These are phyloP conservation scores for Alca torda DNA, from an alignment of 2,797 vertebrate genomes.

Conservation along the genomic window DNA sequence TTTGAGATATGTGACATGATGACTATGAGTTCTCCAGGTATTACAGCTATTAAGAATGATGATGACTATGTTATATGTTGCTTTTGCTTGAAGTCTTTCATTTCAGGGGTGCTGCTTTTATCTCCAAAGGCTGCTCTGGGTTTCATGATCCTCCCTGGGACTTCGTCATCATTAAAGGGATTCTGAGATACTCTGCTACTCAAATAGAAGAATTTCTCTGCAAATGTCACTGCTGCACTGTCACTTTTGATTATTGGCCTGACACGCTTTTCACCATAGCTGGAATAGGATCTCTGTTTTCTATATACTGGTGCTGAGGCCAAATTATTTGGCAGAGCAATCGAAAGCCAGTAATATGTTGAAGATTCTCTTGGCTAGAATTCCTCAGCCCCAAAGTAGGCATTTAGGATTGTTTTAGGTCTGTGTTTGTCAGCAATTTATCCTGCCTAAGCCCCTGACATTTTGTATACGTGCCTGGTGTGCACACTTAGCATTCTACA, in stretches of 20 bases:
- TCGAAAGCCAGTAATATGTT: not conserved
- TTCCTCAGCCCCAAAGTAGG: not conserved
- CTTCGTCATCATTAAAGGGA: not conserved
- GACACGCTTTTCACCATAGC: not conserved
- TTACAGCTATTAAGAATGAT: not conserved
- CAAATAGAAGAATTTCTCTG: not conserved
- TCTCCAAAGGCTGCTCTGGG: not conserved
- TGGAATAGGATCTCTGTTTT: not conserved
- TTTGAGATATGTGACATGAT: not conserved
- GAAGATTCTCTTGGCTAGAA: not conserved
- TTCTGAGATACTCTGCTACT: not conserved
- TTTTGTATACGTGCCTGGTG: not conserved
- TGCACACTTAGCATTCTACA: not conserved
- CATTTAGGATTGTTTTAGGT: not conserved
- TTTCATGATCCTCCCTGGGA: not conserved
- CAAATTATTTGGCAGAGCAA: constrained; percentile 18
- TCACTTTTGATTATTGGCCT: constrained; percentile 7
- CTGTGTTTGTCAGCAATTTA: not conserved
- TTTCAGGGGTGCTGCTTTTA: not conserved
- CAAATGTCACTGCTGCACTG: not conserved
- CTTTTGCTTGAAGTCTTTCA: not conserved
- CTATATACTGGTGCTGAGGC: not conserved
- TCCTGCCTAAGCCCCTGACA: not conserved
- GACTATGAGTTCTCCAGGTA: not conserved
- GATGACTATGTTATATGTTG: not conserved